A percentile compares a stretch with the other conserved stretches of the same genome.
Evolutionary conservation across 1,140 invertebrate genomes (phyloP).

Genomic region (Nephotettix cincticeps): DNA sequence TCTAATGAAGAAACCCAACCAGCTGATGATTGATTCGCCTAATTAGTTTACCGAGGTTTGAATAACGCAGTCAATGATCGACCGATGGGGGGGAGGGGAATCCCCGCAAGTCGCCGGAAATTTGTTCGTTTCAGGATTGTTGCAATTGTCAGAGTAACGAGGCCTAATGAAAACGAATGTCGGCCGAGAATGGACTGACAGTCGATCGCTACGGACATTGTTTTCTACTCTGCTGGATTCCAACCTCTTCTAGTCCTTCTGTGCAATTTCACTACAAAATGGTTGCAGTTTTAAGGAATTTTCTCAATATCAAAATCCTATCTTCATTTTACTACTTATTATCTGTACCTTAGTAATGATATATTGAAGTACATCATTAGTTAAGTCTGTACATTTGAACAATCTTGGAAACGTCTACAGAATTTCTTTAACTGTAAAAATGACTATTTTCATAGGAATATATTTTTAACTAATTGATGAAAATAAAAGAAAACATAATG

Average conservation of each 20-base stretch:
- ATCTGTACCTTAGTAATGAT: too few relatives aligned
- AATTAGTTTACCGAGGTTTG: background rate
- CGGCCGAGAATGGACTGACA: background rate
- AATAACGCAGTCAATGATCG: background rate
- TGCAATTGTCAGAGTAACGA: background rate
- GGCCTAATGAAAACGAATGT: constrained; percentile 10
- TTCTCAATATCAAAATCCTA: too few relatives aligned
- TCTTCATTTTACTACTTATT: too few relatives aligned
- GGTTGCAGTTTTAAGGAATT: too few relatives aligned
- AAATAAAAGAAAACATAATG: too few relatives aligned
- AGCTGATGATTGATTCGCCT: background rate
- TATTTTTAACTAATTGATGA: too few relatives aligned
- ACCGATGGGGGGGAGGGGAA: background rate
- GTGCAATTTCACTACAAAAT: too few relatives aligned
- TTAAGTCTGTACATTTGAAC: too few relatives aligned
- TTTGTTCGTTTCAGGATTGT: background rate
- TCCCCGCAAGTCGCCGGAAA: constrained; percentile 1
- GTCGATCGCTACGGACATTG: background rate
- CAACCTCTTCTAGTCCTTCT: background rate
- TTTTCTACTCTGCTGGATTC: background rate
- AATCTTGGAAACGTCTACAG: too few relatives aligned
- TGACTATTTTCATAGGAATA: too few relatives aligned
- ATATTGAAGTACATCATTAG: too few relatives aligned
- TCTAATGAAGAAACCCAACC: background rate
- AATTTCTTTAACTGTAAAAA: too few relatives aligned